A percentile compares a stretch with the other conserved stretches of the same genome.
Conservation (phyloP, 1,140 invertebrate genomes). For the Galleria mellonella region DNA sequence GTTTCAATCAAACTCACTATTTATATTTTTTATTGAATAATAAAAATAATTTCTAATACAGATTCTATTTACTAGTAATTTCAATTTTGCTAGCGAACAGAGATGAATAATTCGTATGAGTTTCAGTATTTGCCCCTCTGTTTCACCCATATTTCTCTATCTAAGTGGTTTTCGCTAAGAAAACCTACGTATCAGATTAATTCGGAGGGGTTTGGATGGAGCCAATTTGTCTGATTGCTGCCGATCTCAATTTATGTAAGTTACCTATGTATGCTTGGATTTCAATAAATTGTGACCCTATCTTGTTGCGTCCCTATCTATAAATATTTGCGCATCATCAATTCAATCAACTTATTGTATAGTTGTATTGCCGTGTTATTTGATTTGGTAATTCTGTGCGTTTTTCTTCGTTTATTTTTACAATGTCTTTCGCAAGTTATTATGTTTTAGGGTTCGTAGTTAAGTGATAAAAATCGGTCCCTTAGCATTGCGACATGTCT, state of each 20-base stretch:
- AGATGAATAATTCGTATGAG: constrained; percentile 17
- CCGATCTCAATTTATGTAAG: constrained; percentile 57
- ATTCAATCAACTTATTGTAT: constrained; percentile 57
- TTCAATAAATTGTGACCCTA: constrained; percentile 72
- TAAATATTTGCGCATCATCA: constrained; percentile 73
- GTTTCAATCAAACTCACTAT: no score
- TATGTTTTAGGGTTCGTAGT: no score
- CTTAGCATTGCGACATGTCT: no score
- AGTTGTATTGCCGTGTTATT: constrained; percentile 38
- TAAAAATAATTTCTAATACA: no score
- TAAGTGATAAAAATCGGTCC: no score
- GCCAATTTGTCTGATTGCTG: constrained; percentile 76
- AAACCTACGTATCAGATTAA: constrained; percentile 69
- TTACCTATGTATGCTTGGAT: constrained; percentile 59
- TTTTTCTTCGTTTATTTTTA: constrained; percentile 22
- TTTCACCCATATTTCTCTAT: constrained; percentile 35
- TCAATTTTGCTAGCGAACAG: no score
- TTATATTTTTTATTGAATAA: no score
- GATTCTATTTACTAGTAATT: no score
- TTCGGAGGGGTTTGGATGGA: constrained; percentile 63
- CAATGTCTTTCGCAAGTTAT: no score
- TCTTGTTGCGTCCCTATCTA: constrained; percentile 59
- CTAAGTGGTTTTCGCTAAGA: constrained; percentile 58
- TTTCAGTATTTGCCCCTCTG: constrained; percentile 16
- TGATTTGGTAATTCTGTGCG: constrained; percentile 3